phyloP scores from a whole-genome alignment of 2,113 vertebrate genomes.

The Phaethon lepturus region DNA sequence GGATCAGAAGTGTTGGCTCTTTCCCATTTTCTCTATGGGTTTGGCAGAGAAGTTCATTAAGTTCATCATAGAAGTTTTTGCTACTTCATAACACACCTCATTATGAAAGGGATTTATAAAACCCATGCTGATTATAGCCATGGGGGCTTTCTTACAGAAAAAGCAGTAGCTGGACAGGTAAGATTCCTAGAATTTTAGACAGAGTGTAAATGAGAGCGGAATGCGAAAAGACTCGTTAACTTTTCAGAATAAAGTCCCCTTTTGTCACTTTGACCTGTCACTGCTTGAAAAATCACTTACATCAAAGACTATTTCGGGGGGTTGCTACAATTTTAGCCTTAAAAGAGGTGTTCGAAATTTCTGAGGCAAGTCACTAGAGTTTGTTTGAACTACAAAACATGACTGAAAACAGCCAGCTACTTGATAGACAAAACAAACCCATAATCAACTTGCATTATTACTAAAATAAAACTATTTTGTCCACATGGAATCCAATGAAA shows the following conservation, averaged over 20 bases:
- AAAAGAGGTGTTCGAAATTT: neutral
- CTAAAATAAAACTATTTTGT: conserved; percentile 12
- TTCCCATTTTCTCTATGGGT: neutral
- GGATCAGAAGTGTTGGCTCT: conserved; percentile 2
- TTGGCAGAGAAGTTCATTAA: conserved; percentile 38
- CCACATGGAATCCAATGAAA: neutral
- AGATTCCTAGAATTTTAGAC: conserved; percentile 37
- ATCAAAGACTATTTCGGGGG: neutral
- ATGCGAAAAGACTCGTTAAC: neutral
- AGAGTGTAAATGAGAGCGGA: conserved; percentile 26
- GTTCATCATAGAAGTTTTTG: conserved; percentile 21
- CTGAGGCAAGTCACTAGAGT: neutral
- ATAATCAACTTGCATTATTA: neutral
- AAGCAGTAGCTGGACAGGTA: conserved; percentile 28
- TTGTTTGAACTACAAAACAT: neutral
- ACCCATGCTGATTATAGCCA: conserved; percentile 43
- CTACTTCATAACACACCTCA: conserved; percentile 36
- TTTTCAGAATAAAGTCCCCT: neutral
- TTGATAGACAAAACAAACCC: conserved; percentile 9
- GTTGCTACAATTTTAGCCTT: neutral
- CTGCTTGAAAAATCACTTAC: neutral
- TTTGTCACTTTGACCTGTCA: conserved; percentile 3
- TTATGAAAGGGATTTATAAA: conserved; percentile 62
- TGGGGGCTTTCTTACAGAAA: conserved; percentile 5
- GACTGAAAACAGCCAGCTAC: neutral